These are phyloP conservation scores for Eupithecia abbreviata DNA, from an alignment of 2,888 invertebrate species.

Conservation along the genomic window DNA sequence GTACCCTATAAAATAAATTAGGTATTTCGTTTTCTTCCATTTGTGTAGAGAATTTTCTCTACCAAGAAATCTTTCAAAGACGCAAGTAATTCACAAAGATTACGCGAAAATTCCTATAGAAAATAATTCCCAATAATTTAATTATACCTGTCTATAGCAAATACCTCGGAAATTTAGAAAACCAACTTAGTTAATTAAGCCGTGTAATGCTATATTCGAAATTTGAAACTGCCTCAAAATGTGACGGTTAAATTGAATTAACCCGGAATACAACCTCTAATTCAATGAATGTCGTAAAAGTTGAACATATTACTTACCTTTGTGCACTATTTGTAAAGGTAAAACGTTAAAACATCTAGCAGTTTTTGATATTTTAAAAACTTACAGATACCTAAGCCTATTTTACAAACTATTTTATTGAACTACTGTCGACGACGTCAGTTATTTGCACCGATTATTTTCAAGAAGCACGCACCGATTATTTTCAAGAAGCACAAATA, in stretches of 20 bases:
- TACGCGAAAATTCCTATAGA: neutral
- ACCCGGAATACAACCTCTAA: slow-evolving; percentile 14
- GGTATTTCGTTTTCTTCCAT: neutral
- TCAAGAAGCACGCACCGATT: too few species aligned
- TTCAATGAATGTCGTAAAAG: slow-evolving; percentile 3
- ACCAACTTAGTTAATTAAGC: slow-evolving; percentile 19
- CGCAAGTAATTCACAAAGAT: neutral
- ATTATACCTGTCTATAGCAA: slow-evolving; percentile 6
- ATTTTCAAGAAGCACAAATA: too few species aligned
- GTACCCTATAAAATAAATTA: neutral
- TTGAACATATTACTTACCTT: neutral
- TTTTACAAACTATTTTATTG: too few species aligned
- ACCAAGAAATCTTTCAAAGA: neutral
- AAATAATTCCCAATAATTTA: slow-evolving; percentile 1
- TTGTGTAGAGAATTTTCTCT: neutral
- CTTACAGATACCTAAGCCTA: too few species aligned
- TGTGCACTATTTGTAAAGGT: neutral
- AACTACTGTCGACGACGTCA: too few species aligned
- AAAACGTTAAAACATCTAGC: neutral
- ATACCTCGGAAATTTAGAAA: neutral
- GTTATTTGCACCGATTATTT: too few species aligned
- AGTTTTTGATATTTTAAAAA: too few species aligned
- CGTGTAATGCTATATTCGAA: slow-evolving; percentile 15
- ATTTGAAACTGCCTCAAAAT: slow-evolving; percentile 15
- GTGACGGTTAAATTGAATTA: slow-evolving; percentile 20